phyloP scores from a whole-genome alignment of 1,140 invertebrate genomes.

The Drosophila nasuta region DNA sequence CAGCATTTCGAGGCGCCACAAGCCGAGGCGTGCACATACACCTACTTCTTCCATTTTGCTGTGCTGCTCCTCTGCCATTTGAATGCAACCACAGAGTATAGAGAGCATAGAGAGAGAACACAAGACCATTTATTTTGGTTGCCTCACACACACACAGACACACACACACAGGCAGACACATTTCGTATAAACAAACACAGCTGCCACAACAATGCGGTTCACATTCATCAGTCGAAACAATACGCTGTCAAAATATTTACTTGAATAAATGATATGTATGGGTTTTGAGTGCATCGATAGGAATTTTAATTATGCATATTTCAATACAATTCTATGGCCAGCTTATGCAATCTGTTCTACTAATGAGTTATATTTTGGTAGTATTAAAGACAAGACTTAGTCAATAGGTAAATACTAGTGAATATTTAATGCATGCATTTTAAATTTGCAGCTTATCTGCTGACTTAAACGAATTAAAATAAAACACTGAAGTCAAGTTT shows the following conservation, averaged over 20 bases:
- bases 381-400: neutral
- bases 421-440: conserved; percentile 1
- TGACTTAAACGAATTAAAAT: no score
- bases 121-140: conserved; percentile 60
- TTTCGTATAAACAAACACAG: neutral
- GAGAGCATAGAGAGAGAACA: conserved; percentile 4
- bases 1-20: neutral
- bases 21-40: conserved; percentile 17
- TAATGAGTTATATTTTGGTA: conserved; percentile 43
- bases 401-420: no score
- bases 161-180: neutral
- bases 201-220: conserved; percentile 48
- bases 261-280: conserved; percentile 55
- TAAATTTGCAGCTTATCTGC: neutral
- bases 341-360: conserved; percentile 20
- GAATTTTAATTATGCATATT: conserved; percentile 49
- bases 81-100: conserved; percentile 34
- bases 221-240: conserved; percentile 57
- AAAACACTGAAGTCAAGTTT: no score
- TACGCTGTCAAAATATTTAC: conserved; percentile 63
- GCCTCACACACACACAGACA: neutral
- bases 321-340: conserved; percentile 21
- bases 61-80: conserved; percentile 21
- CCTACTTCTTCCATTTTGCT: conserved; percentile 10
- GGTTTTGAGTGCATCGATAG: conserved; percentile 27